Base-by-base conservation (phyloP, 1,140 invertebrate species). In the Euglossa dilemma region DNA sequence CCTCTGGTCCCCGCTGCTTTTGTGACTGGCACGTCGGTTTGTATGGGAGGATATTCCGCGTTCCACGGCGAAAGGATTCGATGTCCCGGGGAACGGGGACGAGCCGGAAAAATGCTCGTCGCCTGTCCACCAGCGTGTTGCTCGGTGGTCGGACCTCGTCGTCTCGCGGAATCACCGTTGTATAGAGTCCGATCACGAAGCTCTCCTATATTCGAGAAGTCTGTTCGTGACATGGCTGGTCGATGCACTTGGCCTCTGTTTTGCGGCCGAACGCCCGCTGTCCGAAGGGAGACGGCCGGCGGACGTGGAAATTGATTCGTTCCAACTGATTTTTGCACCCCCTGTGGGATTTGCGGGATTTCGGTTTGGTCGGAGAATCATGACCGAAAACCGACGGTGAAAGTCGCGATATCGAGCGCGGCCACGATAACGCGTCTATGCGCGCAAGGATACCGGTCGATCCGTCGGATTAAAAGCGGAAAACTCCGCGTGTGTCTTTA, bases 1-100 rank as follows among this genome's bases (percentile, higher is more conserved):
- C 88, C 91, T 91, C 87, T 89, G 76, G 64, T 36, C 63, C 54
- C 50, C 76, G 84, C 66, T 63, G 90, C 90, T 89, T 91, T 90
- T 91, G 90, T 87, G 59, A 54, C 43, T 9, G 25, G 54, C 23
- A 56, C 25, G 47, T 14, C 43, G 18, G 23, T 45, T 12, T 3
- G 73, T 43, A 23, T 20, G 9, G 18, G 12, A 45, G 23, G 25
- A 45, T 45, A 43, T 73, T 18, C 28, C 18, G 6, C 59, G 36
- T 28, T 56, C 36, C 14, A 36, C 11, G 45, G 11, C 56, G 56
- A 47, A 80, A 66, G 59, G 59, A 75, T 59, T 66, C 71, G 70
- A 66, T 54, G 71, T 81, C 23, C n/a, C 1, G n/a, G 50, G 50
- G 56, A 50, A 64, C n/a, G 59, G 25, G 70, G 75, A 61, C 70